Conservation (phyloP, 2,888 invertebrate genomes). For the Morpho deidamia region DNA sequence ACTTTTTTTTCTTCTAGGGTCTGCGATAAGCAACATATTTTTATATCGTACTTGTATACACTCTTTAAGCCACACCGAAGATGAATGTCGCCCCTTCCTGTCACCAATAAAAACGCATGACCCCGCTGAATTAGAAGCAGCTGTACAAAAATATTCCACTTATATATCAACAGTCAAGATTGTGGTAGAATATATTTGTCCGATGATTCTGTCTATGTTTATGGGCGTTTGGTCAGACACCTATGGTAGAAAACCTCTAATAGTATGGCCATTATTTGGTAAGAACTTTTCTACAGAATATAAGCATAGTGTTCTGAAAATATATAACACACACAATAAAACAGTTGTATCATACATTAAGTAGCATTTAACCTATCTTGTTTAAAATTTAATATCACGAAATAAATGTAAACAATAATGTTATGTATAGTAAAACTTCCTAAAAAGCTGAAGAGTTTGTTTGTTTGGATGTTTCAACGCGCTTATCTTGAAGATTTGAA, state of each 20-base stretch:
- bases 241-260: slow-evolving; percentile 84
- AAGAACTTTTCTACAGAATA: slow-evolving; percentile 33
- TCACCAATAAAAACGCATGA: slow-evolving; percentile 69
- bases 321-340: too few relatives aligned
- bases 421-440: too few relatives aligned
- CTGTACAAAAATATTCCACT: slow-evolving; percentile 82
- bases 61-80: slow-evolving; percentile 72
- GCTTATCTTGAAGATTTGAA: too few relatives aligned
- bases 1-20: slow-evolving; percentile 51
- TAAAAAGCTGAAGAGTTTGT: too few relatives aligned
- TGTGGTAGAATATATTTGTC: slow-evolving; percentile 81
- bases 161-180: slow-evolving; percentile 80
- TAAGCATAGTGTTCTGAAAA: too few relatives aligned
- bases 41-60: slow-evolving; percentile 83
- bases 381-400: too few relatives aligned
- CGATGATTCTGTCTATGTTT: slow-evolving; percentile 83
- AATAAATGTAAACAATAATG: too few relatives aligned
- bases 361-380: too few relatives aligned
- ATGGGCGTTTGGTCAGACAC: slow-evolving; percentile 90
- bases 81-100: slow-evolving; percentile 78
- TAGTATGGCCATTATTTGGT: slow-evolving; percentile 81
- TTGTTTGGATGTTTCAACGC: too few relatives aligned
- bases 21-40: slow-evolving; percentile 81
- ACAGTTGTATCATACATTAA: too few relatives aligned
- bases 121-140: slow-evolving; percentile 57